Percentiles rank a stretch among this genome's conserved stretches.
Conservation (phyloP, 2,113 vertebrate species). For the Plotosus lineatus region DNA sequence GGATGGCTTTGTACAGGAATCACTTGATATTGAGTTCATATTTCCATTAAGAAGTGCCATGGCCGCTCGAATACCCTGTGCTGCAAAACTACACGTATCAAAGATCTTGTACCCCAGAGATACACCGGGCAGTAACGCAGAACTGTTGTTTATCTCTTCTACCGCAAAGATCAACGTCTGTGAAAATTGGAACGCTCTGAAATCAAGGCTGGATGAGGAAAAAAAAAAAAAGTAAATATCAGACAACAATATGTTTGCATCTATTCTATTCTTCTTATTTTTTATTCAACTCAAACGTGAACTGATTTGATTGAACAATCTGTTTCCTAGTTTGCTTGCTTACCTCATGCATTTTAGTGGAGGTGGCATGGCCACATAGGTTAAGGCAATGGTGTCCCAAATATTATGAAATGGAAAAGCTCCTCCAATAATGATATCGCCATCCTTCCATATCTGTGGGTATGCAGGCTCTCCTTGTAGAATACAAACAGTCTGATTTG, state of each 20-base stretch:
- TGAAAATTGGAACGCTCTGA: slow-evolving; percentile 53
- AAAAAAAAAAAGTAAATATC: background rate
- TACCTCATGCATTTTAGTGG: slow-evolving; percentile 31
- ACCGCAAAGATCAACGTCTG: slow-evolving; percentile 59
- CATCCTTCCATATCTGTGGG: slow-evolving; percentile 33
- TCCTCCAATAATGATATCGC: slow-evolving; percentile 41
- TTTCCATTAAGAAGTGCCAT: slow-evolving; percentile 55
- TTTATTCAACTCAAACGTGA: background rate
- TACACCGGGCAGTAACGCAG: slow-evolving; percentile 51
- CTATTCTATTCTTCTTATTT: background rate
- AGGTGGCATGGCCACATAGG: slow-evolving; percentile 23
- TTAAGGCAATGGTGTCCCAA: slow-evolving; percentile 22
- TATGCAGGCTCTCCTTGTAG: slow-evolving; percentile 27
- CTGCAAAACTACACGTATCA: slow-evolving; percentile 50
- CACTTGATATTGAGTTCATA: slow-evolving; percentile 32
- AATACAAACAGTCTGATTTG: slow-evolving; percentile 27
- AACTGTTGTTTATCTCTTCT: slow-evolving; percentile 60
- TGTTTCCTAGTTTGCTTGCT: background rate
- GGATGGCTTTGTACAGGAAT: slow-evolving; percentile 40
- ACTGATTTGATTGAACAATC: background rate
- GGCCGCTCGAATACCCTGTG: slow-evolving; percentile 42
- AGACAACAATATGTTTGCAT: no score
- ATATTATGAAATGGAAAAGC: slow-evolving; percentile 34
- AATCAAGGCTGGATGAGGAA: slow-evolving; percentile 47
- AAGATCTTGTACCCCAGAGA: slow-evolving; percentile 58